Conservation (phyloP, 2,797 vertebrate species). For the Sebastes matsubarae region DNA sequence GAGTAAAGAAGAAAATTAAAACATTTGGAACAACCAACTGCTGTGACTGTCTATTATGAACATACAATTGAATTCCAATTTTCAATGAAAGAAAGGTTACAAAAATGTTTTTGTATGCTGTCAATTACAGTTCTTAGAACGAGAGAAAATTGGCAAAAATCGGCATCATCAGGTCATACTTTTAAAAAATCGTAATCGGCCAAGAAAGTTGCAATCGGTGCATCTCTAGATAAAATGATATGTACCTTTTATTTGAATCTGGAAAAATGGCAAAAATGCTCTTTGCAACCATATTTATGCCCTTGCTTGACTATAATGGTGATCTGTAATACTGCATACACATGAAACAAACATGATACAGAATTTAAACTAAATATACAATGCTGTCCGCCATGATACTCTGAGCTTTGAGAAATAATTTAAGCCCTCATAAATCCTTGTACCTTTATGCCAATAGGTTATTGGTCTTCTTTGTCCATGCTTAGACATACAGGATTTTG, state of each 20-base stretch:
- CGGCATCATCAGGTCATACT: too few species aligned
- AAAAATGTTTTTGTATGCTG: not conserved
- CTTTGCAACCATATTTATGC: too few species aligned
- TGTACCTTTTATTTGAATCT: not conserved
- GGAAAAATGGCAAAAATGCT: not conserved
- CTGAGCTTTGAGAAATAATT: not conserved
- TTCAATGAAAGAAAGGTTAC: not conserved
- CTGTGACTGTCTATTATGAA: not conserved
- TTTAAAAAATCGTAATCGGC: not conserved
- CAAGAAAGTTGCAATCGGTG: not conserved
- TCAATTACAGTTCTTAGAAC: not conserved
- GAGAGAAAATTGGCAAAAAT: not conserved
- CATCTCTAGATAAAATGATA: not conserved
- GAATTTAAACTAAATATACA: not conserved
- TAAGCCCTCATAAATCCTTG: not conserved
- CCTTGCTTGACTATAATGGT: not conserved
- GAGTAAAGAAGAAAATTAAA: not conserved
- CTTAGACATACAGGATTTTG: not conserved
- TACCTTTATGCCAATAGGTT: not conserved
- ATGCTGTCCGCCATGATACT: not conserved
- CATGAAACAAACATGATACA: not conserved
- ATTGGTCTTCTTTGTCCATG: not conserved
- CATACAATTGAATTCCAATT: not conserved
- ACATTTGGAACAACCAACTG: not conserved
- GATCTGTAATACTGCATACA: not conserved